phyloP scores from a whole-genome alignment of 53 echinoderm and acorn worm species.

The Luidia sarsii region DNA sequence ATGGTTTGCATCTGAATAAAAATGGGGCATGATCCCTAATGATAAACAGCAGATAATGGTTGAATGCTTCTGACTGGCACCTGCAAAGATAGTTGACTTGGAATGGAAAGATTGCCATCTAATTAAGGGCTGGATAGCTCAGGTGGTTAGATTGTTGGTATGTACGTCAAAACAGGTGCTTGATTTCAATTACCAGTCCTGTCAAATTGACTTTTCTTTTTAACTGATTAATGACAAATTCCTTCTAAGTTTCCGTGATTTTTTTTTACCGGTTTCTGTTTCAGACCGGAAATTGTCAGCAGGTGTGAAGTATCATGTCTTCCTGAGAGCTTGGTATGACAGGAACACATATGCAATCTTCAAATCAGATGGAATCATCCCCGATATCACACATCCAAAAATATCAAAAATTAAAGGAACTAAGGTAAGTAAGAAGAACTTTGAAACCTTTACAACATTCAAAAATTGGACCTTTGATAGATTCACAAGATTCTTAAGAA shows the following conservation, averaged over 20 bases:
- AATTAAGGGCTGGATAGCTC: no score
- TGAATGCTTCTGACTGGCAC: no score
- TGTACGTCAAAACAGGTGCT: neutral
- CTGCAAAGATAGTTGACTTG: neutral
- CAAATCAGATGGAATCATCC: conserved; percentile 56
- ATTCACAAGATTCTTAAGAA: neutral
- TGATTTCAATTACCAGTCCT: neutral
- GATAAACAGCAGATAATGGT: no score
- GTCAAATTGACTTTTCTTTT: neutral
- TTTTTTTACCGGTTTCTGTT: neutral
- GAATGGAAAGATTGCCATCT: neutral
- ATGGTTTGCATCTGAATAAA: no score
- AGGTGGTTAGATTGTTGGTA: neutral
- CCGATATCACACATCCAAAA: conserved; percentile 36
- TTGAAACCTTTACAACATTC: no score
- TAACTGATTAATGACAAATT: neutral
- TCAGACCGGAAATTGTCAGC: conserved; percentile 21
- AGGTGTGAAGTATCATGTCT: conserved; percentile 36
- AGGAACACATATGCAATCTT: conserved; percentile 50
- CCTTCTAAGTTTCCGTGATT: neutral
- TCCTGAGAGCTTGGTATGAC: conserved; percentile 58
- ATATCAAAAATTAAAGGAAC: conserved; percentile 31
- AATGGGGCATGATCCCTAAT: no score
- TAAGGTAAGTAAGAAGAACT: conserved; percentile 49
- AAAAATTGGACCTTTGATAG: no score